A percentile compares a stretch with the other conserved stretches of the same genome.
These are phyloP conservation scores for Cossypha dichroa DNA, from an alignment of 2,797 vertebrate species.

Conservation along the genomic window DNA sequence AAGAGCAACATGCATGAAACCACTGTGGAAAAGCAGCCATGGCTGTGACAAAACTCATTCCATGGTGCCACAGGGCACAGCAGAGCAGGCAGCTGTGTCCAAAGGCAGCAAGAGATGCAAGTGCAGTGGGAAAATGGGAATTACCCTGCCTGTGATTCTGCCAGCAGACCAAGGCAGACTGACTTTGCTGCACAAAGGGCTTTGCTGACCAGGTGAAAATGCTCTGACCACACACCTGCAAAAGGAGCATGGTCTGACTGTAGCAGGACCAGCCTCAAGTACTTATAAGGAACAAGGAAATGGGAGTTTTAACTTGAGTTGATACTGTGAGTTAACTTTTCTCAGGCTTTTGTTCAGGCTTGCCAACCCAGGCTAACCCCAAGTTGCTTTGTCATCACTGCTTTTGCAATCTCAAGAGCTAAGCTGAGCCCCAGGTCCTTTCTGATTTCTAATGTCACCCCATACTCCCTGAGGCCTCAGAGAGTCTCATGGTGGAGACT, in stretches of 20 bases:
- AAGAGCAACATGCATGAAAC: accelerated
- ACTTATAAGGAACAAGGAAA: neutral
- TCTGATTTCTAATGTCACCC: neutral
- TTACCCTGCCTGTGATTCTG: neutral
- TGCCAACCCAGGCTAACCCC: neutral
- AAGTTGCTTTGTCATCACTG: neutral
- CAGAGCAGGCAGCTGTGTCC: neutral
- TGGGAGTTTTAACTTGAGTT: accelerated
- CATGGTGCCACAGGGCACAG: accelerated
- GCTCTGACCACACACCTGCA: neutral
- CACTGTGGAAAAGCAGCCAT: neutral
- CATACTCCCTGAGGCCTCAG: neutral
- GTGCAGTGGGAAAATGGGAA: neutral
- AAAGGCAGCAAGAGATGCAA: neutral
- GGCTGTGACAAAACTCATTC: neutral
- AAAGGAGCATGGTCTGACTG: neutral
- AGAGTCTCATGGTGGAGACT: neutral
- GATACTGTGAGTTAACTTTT: neutral
- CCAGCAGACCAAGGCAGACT: neutral
- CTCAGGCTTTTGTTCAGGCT: neutral
- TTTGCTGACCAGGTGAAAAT: neutral
- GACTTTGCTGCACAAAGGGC: neutral
- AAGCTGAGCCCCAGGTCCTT: neutral
- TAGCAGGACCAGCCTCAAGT: neutral
- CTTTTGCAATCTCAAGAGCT: neutral